Evolutionary conservation across 2,797 vertebrate species (phyloP), one percentile per base, ranked within the genome.

Genomic region (Notamacropus eugenii): DNA sequence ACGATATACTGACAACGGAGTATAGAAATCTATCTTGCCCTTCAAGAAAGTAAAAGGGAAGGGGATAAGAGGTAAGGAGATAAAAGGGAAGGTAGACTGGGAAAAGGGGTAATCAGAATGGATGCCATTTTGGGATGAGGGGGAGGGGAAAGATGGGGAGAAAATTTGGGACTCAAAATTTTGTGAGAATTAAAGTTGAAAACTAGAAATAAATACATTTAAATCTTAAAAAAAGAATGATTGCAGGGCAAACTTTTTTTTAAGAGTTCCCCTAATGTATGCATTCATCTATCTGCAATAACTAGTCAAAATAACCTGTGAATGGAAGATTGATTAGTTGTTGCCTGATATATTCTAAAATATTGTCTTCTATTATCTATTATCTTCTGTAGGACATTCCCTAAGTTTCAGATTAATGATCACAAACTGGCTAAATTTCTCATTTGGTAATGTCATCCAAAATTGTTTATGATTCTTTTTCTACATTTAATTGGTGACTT

Each of bases 401-500:
- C 99, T 99, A 97, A 99, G 99, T 98, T 99, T 99, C 97, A 99
- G 99, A 98, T 99, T 99, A 99, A 99, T 99, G 97, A 99, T 99
- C 99, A 99, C 99, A 99, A 27, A 27, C 97, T 99, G 99, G 98
- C 99, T 99, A 98, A 99, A 98, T 98, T 98, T 99, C 99, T 99
- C 99, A 59, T 99, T 99, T 98, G 99, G 99, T 97, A 99, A 99
- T 96, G 99, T 99, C 99, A 99, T 99, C 99, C 99, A 99, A 97
- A 99, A 99, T 96, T 99, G 99, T 56, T 99, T 99, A 98, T 99
- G 99, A 99, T 99, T 99, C 98, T 99, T 98, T 99, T 99, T 99
- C 99, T 99, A 99, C 99, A 99, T 99, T 98, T 99, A 99, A 96
- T 99, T 99, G 97, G 99, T 99, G 67, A 99, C 99, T 98, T 99